phyloP scores from a whole-genome alignment of 2,113 vertebrate genomes.

The Capreolus pygargus region DNA sequence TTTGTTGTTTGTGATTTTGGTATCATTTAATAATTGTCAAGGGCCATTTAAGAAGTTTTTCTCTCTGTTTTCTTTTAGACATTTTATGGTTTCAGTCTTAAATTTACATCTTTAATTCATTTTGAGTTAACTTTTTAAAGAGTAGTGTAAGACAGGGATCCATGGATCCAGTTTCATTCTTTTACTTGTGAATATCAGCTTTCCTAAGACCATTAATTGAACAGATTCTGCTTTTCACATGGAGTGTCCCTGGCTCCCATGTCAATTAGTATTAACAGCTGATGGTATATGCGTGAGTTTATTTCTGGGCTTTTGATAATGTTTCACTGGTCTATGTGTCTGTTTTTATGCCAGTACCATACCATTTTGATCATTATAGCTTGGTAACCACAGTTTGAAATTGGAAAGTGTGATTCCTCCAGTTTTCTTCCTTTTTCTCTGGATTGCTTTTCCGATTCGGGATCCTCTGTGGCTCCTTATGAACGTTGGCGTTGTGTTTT shows the following conservation, averaged over 20 bases:
- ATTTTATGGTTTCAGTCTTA: not conserved
- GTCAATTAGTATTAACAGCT: not conserved
- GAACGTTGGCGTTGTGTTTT: not conserved
- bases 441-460: accelerated
- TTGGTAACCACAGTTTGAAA: not conserved
- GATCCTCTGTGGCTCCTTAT: not conserved
- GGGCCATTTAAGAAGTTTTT: not conserved
- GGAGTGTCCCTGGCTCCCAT: not conserved
- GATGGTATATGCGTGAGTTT: not conserved
- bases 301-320: not conserved
- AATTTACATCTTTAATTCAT: not conserved
- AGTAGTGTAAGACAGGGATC: not conserved
- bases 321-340: not conserved
- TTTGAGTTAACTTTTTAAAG: not conserved
- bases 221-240: not conserved
- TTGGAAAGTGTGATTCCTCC: not conserved
- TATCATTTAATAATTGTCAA: not conserved
- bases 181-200: not conserved
- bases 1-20: not conserved
- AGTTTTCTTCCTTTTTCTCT: not conserved
- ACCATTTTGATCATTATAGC: not conserved
- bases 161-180: not conserved
- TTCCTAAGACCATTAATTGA: not conserved
- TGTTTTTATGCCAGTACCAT: not conserved
- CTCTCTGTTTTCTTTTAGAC: not conserved